Base-by-base conservation (phyloP, 2,797 vertebrate genomes). In the Ciconia nigra region DNA sequence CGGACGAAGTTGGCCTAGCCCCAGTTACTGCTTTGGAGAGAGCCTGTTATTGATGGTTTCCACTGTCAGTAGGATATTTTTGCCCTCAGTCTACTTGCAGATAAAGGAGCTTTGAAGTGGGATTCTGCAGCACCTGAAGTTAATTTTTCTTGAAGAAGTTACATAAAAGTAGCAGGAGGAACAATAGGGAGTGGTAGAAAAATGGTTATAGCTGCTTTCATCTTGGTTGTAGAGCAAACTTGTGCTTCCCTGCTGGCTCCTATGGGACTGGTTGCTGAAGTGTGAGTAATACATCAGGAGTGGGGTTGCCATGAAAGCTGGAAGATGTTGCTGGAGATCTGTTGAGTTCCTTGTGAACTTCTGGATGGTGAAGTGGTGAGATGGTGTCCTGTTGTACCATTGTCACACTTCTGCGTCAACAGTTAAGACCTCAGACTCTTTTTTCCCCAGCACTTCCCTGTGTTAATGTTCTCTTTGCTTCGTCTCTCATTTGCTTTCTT, bases 1-100 rank as follows among this genome's bases (percentile, higher is more conserved):
- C 31, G 42, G 33, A 42, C 19, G 11, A 58, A 33, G 41, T 1
- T 73, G 66, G 46, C 42, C 37, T 42, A 13, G 25, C 15, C 10
- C 0, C 0, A 65, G 51, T 33, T 59, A 25, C 14, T 85, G 1
- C 39, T 52, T 59, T 15, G 42, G 29, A 76, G 4, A n/a, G 17
- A 63, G 20, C 9, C n/a, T 20, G 11, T 57, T 58, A n/a, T 5
- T 15, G 31, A 22, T 10, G 5, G 6, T 61, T 66, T 74, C 61
- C n/a, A 35, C 25, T 31, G 14, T 67, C 31, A 69, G 17, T 19
- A 62, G 42, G 10, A 39, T 79, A 44, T 7, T 89, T 93, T 90
- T 61, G 15, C 29, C 26, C 28, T 85, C 44, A 10, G 29, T 47
- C 37, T 85, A 1, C 39, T 37, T 77, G 28, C 25, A 85, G 49